Conservation (phyloP, 2,888 invertebrate species). For the Amblyjoppa fuscipennis region DNA sequence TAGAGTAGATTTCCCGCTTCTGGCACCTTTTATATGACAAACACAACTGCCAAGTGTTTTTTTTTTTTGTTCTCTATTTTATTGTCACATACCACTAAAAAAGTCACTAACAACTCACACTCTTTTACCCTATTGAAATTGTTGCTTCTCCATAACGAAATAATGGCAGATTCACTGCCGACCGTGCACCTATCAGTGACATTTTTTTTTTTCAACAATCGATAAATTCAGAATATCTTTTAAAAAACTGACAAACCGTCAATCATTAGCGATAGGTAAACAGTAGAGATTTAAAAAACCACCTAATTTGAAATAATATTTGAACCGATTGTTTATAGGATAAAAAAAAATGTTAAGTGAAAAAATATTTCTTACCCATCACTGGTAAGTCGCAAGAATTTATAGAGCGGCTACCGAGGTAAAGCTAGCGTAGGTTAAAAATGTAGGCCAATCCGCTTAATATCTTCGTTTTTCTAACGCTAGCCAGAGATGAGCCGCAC, state of each 20-base stretch:
- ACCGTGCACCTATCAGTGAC: background rate
- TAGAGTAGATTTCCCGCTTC: conserved; percentile 32
- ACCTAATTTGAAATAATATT: background rate
- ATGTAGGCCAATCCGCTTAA: background rate
- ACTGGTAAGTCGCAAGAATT: background rate
- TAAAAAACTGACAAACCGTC: background rate
- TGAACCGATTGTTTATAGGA: background rate
- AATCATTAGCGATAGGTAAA: background rate
- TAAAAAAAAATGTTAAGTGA: background rate
- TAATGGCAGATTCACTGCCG: background rate
- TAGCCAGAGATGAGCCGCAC: background rate
- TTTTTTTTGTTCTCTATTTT: conserved; percentile 1
- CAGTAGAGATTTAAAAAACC: background rate
- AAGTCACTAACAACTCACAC: background rate
- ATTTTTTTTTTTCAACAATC: background rate
- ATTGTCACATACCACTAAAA: conserved; percentile 1
- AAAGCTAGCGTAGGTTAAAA: background rate
- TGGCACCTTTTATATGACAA: conserved; percentile 22
- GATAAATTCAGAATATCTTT: background rate
- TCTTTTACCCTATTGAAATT: background rate
- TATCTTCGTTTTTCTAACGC: background rate
- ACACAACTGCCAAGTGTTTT: background rate
- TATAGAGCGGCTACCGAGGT: background rate
- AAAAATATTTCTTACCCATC: background rate
- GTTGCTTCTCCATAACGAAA: background rate